Conservation (phyloP, 1,140 invertebrate genomes). For the Aphis craccivora region DNA sequence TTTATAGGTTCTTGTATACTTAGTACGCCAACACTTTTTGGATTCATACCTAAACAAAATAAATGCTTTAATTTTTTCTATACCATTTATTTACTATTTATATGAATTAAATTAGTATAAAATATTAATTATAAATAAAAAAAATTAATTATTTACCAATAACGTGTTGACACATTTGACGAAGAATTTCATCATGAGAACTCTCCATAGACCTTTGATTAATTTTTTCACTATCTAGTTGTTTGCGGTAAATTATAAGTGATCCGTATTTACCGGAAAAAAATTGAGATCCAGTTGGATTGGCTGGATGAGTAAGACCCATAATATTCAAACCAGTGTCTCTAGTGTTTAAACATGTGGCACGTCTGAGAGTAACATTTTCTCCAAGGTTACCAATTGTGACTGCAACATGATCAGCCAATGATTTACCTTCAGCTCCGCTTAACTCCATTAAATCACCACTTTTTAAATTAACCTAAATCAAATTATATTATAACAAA, state of each 20-base stretch:
- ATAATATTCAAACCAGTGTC: conserved; percentile 67
- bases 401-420: conserved; percentile 82
- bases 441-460: conserved; percentile 73
- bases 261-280: conserved; percentile 84
- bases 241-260: conserved; percentile 71
- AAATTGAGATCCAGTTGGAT: conserved; percentile 65
- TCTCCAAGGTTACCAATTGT: conserved; percentile 87
- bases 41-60: conserved; percentile 77
- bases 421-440: conserved; percentile 71
- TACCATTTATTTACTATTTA: neutral
- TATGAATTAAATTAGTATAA: neutral
- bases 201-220: conserved; percentile 16
- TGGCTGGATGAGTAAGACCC: conserved; percentile 78
- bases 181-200: conserved; percentile 63
- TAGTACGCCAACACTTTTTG: conserved; percentile 73
- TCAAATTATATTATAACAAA: conserved; percentile 39
- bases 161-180: conserved; percentile 87
- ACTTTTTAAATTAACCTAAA: conserved; percentile 71
- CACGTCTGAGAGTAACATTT: conserved; percentile 83
- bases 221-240: neutral
- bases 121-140: neutral
- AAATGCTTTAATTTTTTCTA: conserved; percentile 54
- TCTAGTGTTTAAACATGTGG: conserved; percentile 74
- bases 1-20: conserved; percentile 61
- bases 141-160: conserved; percentile 70